Conservation (phyloP, 1,140 invertebrate genomes). For the Olivierus martensii region DNA sequence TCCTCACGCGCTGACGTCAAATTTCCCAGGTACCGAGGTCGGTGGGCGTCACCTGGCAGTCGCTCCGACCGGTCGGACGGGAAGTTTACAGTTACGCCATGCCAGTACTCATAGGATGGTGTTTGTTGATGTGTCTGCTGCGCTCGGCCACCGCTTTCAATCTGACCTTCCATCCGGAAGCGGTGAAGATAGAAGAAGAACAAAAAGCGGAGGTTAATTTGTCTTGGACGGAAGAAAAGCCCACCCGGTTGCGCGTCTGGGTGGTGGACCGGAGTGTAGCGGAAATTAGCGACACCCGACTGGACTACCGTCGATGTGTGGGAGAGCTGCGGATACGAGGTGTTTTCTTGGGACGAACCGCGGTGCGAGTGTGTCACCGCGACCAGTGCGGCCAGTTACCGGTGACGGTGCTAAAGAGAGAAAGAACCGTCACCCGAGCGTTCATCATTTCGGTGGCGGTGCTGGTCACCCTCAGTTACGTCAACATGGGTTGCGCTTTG, state of each 20-base stretch:
- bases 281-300: too few relatives aligned
- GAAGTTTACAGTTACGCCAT: too few relatives aligned
- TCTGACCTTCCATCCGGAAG: neutral
- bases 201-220: neutral
- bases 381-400: neutral
- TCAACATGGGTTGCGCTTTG: slow-evolving; percentile 87
- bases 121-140: too few relatives aligned
- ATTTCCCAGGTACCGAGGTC: too few relatives aligned
- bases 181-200: neutral
- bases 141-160: too few relatives aligned
- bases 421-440: neutral
- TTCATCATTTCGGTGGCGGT: slow-evolving; percentile 56
- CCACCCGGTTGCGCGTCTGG: neutral
- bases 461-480: slow-evolving; percentile 70
- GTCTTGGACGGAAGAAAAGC: neutral
- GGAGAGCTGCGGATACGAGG: neutral
- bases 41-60: too few relatives aligned
- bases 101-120: too few relatives aligned
- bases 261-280: neutral
- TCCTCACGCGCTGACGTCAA: too few relatives aligned
- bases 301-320: neutral
- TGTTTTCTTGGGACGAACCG: slow-evolving; percentile 1
- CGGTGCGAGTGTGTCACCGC: neutral
- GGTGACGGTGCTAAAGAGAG: neutral
- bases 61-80: too few relatives aligned